These are phyloP conservation scores for Synanthedon tipuliformis DNA, from an alignment of 2,888 invertebrate genomes.

Conservation along the genomic window DNA sequence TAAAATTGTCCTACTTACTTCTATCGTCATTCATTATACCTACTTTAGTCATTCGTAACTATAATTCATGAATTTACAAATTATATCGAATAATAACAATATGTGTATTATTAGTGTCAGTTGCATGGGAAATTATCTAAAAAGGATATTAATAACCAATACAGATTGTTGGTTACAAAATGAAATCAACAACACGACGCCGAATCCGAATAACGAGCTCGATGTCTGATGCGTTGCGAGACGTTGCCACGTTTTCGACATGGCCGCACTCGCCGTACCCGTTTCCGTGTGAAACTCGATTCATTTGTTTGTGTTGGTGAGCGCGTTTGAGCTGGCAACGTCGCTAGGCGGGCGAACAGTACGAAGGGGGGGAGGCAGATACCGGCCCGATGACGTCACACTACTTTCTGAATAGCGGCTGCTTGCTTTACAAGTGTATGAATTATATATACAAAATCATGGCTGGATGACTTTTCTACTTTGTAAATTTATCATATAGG, in stretches of 20 bases:
- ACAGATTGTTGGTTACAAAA: constrained; percentile 2
- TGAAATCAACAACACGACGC: constrained; percentile 40
- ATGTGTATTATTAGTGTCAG: too few species aligned
- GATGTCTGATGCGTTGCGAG: constrained; percentile 54
- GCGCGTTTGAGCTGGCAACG: constrained; percentile 13
- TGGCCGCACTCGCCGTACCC: constrained; percentile 64
- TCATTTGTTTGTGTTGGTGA: constrained; percentile 47
- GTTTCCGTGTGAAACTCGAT: constrained; percentile 69
- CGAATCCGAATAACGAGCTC: constrained; percentile 58
- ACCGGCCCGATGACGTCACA: constrained; percentile 60
- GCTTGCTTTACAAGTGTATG: not conserved
- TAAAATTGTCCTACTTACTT: too few species aligned
- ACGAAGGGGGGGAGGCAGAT: constrained; percentile 25
- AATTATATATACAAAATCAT: too few species aligned
- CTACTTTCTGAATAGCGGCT: constrained; percentile 47
- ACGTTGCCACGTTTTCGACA: constrained; percentile 68
- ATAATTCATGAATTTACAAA: too few species aligned
- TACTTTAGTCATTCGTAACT: too few species aligned
- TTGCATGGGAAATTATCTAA: too few species aligned
- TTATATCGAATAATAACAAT: too few species aligned
- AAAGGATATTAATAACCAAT: too few species aligned
- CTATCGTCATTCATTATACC: too few species aligned
- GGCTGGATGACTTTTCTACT: too few species aligned
- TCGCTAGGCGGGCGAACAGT: constrained; percentile 28
- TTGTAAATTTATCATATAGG: too few species aligned